Base-by-base conservation (phyloP, 2,888 invertebrate species). In the Drepana falcataria region DNA sequence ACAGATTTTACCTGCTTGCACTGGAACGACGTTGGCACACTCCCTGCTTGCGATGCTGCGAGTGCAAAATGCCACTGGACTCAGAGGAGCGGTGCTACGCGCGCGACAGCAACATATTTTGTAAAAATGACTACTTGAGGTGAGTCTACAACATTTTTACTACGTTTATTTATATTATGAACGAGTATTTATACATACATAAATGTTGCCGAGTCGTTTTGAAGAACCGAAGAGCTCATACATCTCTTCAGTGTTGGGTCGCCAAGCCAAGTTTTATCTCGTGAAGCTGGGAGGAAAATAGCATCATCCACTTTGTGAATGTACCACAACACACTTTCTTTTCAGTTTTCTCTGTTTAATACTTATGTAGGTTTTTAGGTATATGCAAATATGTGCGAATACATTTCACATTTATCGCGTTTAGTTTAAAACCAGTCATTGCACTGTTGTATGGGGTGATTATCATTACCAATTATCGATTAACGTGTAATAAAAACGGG, bases 121-220 rank as follows among this genome's bases (percentile, higher is more conserved):
- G 98, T 94, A 98, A 97, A 92, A 96, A 96, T 81, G 98, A 98
- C 90, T 98, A 98, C 90, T 96, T 97, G 92, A 95, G 97, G 98
- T 98, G 81, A 94, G 96, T 91, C 9, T 44, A 34, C 21, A 21
- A 21, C 21, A 21, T 21, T 21, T 21, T 21, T 21, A 21, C 21
- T 21, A 21, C 21, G 21, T 21, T 37, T 37, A 37, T 37, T 37
- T 3, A 37, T 37, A 4, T 37, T 37, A 37, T 37, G 21, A 21
- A 37, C 37, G 37, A 37, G 5, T 37, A 37, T 21, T 21, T 21
- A 21, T 21, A 21, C 21, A 21, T 21, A 21, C 21, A 21, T 21
- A 21, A 21, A 21, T 21, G 21, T 21, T 21, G 21, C 21, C 21
- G 21, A 21, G 21, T 21, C 21, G 21, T 21, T 21, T 21, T 21